phyloP scores from a whole-genome alignment of 2,888 invertebrate species.

The Phymatocera aterrima region DNA sequence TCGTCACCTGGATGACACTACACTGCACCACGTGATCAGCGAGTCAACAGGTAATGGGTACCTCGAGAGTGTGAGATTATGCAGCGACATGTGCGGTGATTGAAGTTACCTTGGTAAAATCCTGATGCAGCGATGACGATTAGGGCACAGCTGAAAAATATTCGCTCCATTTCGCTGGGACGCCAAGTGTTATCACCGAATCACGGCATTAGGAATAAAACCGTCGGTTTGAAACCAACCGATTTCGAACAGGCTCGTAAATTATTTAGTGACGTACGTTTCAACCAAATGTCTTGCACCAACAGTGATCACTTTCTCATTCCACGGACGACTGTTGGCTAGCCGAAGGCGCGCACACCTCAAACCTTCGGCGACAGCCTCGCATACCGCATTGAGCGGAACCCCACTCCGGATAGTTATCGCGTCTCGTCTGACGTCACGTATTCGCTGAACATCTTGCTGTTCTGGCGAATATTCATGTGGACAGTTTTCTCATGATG shows the following conservation, averaged over 20 bases:
- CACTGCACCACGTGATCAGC: background rate
- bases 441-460: background rate
- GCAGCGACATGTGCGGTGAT: background rate
- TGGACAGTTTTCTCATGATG: background rate
- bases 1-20: conserved; percentile 1
- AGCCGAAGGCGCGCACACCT: background rate
- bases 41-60: background rate
- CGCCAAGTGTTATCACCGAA: background rate
- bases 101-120: background rate
- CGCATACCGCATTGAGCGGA: background rate
- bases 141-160: background rate
- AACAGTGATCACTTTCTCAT: background rate
- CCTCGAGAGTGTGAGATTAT: background rate
- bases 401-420: background rate
- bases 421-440: background rate
- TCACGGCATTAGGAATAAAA: background rate
- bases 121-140: background rate
- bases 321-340: background rate
- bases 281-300: background rate
- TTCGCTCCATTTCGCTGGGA: background rate
- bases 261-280: background rate
- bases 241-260: background rate
- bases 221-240: background rate
- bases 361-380: background rate
- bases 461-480: too few species aligned